These are phyloP conservation scores for Apogon talboti DNA, from an alignment of 2,797 vertebrate genomes.

Conservation along the genomic window DNA sequence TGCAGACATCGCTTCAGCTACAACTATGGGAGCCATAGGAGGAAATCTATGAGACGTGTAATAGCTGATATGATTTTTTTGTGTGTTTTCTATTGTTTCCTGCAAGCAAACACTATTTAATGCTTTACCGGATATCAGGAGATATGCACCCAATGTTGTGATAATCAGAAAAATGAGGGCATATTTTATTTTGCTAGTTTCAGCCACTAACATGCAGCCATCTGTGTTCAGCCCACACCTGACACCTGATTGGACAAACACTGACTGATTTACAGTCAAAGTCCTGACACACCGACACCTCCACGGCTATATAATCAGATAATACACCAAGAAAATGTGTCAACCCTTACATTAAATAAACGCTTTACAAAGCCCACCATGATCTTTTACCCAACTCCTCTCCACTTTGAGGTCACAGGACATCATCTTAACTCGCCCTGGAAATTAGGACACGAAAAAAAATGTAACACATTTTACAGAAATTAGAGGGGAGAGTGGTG, in stretches of 20 bases:
- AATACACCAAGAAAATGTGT: neutral
- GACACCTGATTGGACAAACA: constrained; percentile 40
- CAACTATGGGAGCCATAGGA: neutral
- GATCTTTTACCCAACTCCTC: neutral
- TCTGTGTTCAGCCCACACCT: constrained; percentile 23
- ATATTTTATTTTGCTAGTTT: neutral
- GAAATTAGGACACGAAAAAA: constrained; percentile 1
- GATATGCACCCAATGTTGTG: constrained; percentile 5
- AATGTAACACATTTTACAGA: constrained; percentile 12
- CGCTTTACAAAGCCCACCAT: neutral
- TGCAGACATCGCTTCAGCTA: constrained; percentile 11
- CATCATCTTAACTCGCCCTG: neutral
- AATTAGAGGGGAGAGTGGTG: constrained; percentile 22
- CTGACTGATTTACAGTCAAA: constrained; percentile 52
- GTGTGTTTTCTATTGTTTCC: neutral
- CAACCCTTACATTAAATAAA: neutral
- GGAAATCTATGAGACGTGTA: neutral
- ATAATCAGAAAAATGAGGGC: constrained; percentile 19
- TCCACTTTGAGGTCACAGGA: neutral
- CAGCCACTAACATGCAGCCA: constrained; percentile 11
- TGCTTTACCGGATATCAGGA: constrained; percentile 10
- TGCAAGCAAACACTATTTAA: neutral
- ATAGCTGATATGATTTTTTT: neutral
- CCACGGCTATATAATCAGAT: neutral
- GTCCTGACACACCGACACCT: constrained; percentile 7